Base-by-base conservation (phyloP, 92 coral and sea anemone genomes). In the Parazoanthus swiftii region DNA sequence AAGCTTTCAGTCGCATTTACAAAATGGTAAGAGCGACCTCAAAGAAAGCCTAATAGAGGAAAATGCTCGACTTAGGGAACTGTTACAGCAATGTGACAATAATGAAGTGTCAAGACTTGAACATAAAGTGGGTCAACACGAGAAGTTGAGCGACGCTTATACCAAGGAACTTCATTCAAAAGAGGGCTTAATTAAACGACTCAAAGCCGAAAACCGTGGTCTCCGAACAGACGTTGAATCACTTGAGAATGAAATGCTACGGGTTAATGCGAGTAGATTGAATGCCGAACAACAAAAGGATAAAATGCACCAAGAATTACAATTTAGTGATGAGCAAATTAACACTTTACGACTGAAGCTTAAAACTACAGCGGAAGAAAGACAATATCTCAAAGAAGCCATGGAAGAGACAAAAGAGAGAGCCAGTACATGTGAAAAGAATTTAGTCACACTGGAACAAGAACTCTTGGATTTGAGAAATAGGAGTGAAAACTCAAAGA, bases 111-210 rank as follows among this genome's bases (percentile, higher is more conserved):
- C 91, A 50, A 86, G 93, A 76, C 88, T 94, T 44, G 98, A 94
- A 75, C 86, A 95, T 29, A 94, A 94, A 81, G 94, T 93, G 20
- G 95, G 89, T 36, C 78, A 91, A 8, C 98, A 95, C 65, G 90
- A 90, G 84, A 88, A 93, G 74, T 73, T 95, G 36, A 91, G 94
- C 86, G 94, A 97, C 70, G 92, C 98, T 37, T 97, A 92, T 46
- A 90, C 93, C 91, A 97, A 93, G 79, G 99, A 97, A 78, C 86
- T 97, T 16, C 72, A 80, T 56, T 93, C 99, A 9, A 97, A 97
- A 79, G 97, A 97, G 65, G 81, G 83, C 73, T 85, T 92, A 76
- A 92, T 97, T n/a, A 95, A 89, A 86, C 89, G 96, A 78, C 89
- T 97, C 70, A 86, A 92, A 88, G 96, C 98, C 56, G 98, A 95